Base-by-base conservation (phyloP, 2,888 invertebrate species). In the Pinctada fucata region DNA sequence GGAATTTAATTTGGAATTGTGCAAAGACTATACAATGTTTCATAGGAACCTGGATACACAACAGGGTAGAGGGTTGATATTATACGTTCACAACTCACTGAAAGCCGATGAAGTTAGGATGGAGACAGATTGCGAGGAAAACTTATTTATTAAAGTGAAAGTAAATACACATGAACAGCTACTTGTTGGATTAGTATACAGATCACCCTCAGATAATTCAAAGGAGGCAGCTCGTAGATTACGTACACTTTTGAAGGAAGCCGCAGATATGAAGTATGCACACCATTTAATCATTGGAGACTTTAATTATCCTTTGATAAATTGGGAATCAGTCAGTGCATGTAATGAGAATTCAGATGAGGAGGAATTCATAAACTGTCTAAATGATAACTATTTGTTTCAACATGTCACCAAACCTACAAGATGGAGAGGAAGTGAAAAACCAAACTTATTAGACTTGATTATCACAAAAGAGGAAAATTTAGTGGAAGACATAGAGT, bases 381-480 rank as follows among this genome's bases (percentile, higher is more conserved):
- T 75, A 16, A 31, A 75, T 13, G 68, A 75, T 16, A 68, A 67
- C 52, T 75, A 58, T 63, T 48, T 72, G 50, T 65, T 74, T 16
- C 74, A 75, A 52, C 2, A 16, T 31, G n/a, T 76, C n/a, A 48
- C 2, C 16, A 48, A 76, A 6, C 71, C 71, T 65, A 76, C 70
- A 6, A 63, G 76, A 50, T 71, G 64, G 65, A 63, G 65, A 64
- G 71, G 64, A 52, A 50, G 6, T 1, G 50, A 76, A 31, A 70
- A 8, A 31, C 71, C 71, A 45, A 63, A 65, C 51, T n/a, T 71
- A 8, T 16, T 76, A 13, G 69, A 76, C 47, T 64, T 76, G 8
- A 49, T 76, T 48, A 47, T 73, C 31, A 76, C 76, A 63, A 70
- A 70, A n/a, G 76, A 76, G 3, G 70, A 76, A 31, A 63, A 70